Conservation (phyloP, 2,888 invertebrate species). For the Toxonevra muliebris region DNA sequence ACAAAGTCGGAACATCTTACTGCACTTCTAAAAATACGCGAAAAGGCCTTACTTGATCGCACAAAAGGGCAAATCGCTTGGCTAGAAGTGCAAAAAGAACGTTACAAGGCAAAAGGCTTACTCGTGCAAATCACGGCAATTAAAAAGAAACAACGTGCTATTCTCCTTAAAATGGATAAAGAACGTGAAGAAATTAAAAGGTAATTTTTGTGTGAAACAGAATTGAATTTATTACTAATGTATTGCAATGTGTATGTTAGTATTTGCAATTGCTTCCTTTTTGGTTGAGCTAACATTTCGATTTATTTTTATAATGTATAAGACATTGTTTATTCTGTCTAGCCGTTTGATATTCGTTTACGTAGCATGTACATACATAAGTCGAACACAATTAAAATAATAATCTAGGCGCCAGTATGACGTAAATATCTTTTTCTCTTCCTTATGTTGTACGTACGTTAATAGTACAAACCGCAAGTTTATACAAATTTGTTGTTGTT, state of each 20-base stretch:
- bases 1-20: conserved; percentile 73
- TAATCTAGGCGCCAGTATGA: conserved; percentile 47
- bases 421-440: conserved; percentile 40
- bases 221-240: no score
- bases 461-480: no score
- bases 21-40: conserved; percentile 72
- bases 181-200: conserved; percentile 75
- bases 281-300: no score
- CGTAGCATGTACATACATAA: not conserved
- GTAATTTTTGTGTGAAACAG: conserved; percentile 56
- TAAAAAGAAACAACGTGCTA: conserved; percentile 74
- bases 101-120: conserved; percentile 68
- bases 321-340: not conserved
- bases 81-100: conserved; percentile 74
- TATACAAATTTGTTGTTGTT: no score
- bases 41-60: conserved; percentile 74
- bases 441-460: no score
- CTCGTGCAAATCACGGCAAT: conserved; percentile 69
- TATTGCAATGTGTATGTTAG: no score
- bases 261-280: no score
- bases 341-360: conserved; percentile 20
- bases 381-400: conserved; percentile 38
- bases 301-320: no score
- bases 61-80: conserved; percentile 73
- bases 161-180: conserved; percentile 73